Evolutionary conservation across 2,797 vertebrate species (phyloP).

Genomic region (Phalloptychus januarius): DNA sequence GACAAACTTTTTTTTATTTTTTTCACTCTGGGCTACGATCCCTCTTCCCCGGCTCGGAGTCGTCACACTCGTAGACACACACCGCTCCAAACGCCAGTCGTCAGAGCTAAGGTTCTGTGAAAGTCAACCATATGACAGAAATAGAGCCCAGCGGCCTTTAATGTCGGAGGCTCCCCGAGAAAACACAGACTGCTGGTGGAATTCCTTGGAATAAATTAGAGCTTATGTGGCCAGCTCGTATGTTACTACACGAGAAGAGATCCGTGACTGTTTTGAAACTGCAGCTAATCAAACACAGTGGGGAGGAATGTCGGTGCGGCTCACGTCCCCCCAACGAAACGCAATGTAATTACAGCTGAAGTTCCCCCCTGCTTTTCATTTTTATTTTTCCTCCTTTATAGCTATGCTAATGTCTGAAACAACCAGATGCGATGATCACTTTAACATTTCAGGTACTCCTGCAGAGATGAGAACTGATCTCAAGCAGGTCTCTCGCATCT

Average conservation of each 20-base stretch:
- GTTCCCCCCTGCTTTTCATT: conserved; percentile 31
- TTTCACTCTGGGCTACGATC: conserved; percentile 54
- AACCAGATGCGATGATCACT: not conserved
- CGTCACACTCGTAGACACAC: conserved; percentile 20
- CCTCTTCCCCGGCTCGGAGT: conserved; percentile 38
- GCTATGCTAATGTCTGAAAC: not conserved
- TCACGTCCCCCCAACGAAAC: conserved; percentile 25
- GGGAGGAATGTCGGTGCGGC: conserved; percentile 47
- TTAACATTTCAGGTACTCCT: no score
- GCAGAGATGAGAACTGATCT: not conserved
- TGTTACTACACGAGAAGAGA: conserved; percentile 60
- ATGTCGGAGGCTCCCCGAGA: conserved; percentile 59
- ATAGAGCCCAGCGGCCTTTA: conserved; percentile 69
- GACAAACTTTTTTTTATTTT: conserved; percentile 45
- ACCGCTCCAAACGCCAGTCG: conserved; percentile 20
- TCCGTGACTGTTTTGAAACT: conserved; percentile 49
- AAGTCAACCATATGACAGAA: conserved; percentile 71
- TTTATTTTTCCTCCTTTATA: not conserved
- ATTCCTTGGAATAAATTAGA: conserved; percentile 66
- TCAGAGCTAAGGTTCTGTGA: conserved; percentile 65
- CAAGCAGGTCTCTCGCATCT: not conserved
- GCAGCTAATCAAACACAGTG: conserved; percentile 60
- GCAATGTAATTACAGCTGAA: conserved; percentile 44
- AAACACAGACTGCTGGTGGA: conserved; percentile 63
- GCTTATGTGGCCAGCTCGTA: conserved; percentile 59